Evolutionary conservation across 1,140 invertebrate genomes (phyloP), one percentile per base, ranked within the genome.

Genomic region (Zaprionus tsacasi): DNA sequence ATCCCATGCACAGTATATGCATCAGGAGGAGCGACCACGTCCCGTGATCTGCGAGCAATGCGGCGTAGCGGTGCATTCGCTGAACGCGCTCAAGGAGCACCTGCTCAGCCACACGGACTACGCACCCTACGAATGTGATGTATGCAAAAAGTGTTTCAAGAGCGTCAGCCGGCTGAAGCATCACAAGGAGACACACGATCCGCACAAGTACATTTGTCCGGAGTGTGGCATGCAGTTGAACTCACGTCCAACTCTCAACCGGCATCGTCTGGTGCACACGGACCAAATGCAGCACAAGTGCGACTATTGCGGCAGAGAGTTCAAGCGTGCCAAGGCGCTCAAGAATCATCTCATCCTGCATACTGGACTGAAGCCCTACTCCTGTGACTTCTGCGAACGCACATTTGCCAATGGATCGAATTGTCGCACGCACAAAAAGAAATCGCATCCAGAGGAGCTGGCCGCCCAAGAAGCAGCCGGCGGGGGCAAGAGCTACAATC

Each of bases 321-420:
- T 91, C 40, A 92, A 92, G 55, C 79, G 93, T 10, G 85, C 85
- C 11, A 93, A 93, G 66, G 91, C 93, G 0, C 85, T 93, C 1
- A 92, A 93, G 70, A 93, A 93, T 69, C 93, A 93, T 67, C 77
- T 93, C 15, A 93, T 93, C 30, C 74, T 93, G 21, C 93, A 93
- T 59, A 93, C 93, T 0, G 93, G 93, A 0, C 76, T 93, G 6
- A 89, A 93, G 33, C 93, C 93, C 2, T 94, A 94, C 68, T 85
- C 89, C 10, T 94, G 93, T 63, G 93, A 93, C 35, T 94, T 93
- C 76, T 94, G 93, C 60, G 85, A 92, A 33, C 91, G 93, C 25
- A 93, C 93, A 2, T 94, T 94, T 78, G 93, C 93, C 64, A 93
- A 93, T 54, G 93, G 93, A 13, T 93, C 93, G 8, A 94, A 93